phyloP scores from a whole-genome alignment of 2,888 invertebrate species.

The Tryphoninae sp. region DNA sequence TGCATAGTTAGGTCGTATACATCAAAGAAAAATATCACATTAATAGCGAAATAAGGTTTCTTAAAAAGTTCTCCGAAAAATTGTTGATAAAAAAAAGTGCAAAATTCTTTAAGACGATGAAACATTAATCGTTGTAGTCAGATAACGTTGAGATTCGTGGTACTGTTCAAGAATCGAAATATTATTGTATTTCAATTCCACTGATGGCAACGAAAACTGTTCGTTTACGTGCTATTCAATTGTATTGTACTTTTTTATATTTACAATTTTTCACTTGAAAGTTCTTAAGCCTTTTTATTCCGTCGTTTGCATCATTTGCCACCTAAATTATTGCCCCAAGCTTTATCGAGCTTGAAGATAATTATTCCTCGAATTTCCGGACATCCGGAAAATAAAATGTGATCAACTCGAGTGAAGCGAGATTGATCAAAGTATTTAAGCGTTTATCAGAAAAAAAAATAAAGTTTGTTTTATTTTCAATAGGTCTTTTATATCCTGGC shows the following conservation, averaged over 20 bases:
- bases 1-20: neutral
- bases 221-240: neutral
- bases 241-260: neutral
- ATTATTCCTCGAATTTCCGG: constrained; percentile 13
- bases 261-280: neutral
- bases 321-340: constrained; percentile 1
- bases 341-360: constrained; percentile 14
- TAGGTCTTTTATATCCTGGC: constrained; percentile 47
- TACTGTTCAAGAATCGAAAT: neutral
- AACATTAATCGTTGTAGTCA: neutral
- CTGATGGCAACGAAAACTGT: neutral
- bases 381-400: constrained; percentile 34
- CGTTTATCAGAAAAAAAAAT: constrained; percentile 28
- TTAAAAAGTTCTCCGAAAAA: neutral
- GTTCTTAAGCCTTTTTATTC: neutral
- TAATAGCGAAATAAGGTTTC: neutral
- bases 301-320: neutral
- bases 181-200: neutral
- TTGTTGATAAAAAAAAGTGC: neutral
- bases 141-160: neutral
- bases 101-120: neutral
- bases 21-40: neutral
- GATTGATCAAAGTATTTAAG: constrained; percentile 32
- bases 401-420: constrained; percentile 13
- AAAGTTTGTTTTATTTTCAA: constrained; percentile 47